These are phyloP conservation scores for Oxyruncus cristatus DNA, from an alignment of 2,113 vertebrate genomes.

Conservation along the genomic window DNA sequence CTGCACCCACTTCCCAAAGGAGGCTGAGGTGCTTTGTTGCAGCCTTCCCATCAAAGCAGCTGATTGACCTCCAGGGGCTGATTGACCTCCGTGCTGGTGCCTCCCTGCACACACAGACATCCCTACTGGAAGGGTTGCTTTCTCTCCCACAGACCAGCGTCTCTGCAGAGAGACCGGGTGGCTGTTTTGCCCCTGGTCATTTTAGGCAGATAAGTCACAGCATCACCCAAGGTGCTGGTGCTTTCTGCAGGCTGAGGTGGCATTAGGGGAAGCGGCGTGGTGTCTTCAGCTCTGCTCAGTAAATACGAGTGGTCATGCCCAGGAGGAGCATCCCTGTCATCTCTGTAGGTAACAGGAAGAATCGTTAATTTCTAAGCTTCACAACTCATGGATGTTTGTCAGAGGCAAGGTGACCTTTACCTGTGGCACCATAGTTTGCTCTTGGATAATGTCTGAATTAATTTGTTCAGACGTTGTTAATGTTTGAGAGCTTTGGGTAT, in stretches of 20 bases:
- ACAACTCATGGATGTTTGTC: neutral
- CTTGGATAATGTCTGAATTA: neutral
- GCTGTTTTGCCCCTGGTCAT: neutral
- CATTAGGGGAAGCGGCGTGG: accelerated
- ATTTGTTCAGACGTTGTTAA: neutral
- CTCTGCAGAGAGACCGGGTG: neutral
- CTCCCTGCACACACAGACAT: neutral
- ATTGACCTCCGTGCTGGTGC: neutral
- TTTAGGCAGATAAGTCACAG: neutral
- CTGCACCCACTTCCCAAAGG: neutral
- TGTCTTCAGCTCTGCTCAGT: neutral
- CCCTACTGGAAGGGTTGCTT: neutral
- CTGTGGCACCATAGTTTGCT: neutral
- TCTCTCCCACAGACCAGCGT: neutral
- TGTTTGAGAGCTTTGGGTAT: neutral
- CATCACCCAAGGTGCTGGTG: neutral
- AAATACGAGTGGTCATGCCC: neutral
- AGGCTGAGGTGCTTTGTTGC: neutral
- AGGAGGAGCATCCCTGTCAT: neutral
- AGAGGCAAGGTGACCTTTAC: neutral
- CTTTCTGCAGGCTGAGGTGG: neutral
- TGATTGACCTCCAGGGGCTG: neutral
- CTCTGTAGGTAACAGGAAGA: neutral
- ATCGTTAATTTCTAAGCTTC: neutral
- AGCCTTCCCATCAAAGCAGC: neutral